Base-by-base conservation (phyloP, 2,797 vertebrate genomes). In the Scleropages formosus region DNA sequence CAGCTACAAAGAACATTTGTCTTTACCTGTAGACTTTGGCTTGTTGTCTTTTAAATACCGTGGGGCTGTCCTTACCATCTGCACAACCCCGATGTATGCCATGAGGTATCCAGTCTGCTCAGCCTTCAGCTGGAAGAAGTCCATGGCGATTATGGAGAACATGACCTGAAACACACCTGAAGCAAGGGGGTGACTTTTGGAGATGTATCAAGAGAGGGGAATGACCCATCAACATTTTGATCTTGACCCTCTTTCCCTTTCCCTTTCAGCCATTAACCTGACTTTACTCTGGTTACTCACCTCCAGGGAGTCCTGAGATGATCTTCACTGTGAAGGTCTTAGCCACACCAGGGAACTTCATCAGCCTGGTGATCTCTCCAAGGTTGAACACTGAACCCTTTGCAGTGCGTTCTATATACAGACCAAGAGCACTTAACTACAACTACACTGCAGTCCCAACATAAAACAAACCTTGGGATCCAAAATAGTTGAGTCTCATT, bases 41-140 rank as follows among this genome's bases (percentile, higher is more conserved):
- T n/a, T n/a, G n/a, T n/a, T n/a, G n/a, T n/a, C n/a, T n/a, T n/a
- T n/a, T n/a, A n/a, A n/a, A n/a, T n/a, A n/a, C n/a, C n/a, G n/a
- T n/a, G n/a, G n/a, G n/a, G n/a, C n/a, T n/a, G n/a, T n/a, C n/a
- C 90, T 92, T 80, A 98, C 97, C 95, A 99, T 96, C 84, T 95
- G 93, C 64, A 94, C 84, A 0, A 96, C 83, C 76, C 97, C 97
- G 51, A 94, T 87, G 82, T 95, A 98, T 1, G 96, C 92, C 93
- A 94, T 91, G 78, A 99, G 85, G 76, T 98, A 96, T 68, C 96
- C 94, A 1, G 95, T 89, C 81, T 96, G 84, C 66, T 93, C 83
- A 0, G 95, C 92, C 12, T 92, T 86, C 85, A 99, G 89, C 74
- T 91, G 89, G 84, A 98, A 98, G 86, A 96, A 93, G 47, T 98